phyloP scores from a whole-genome alignment of 2,113 vertebrate genomes.

The Prolemur simus region DNA sequence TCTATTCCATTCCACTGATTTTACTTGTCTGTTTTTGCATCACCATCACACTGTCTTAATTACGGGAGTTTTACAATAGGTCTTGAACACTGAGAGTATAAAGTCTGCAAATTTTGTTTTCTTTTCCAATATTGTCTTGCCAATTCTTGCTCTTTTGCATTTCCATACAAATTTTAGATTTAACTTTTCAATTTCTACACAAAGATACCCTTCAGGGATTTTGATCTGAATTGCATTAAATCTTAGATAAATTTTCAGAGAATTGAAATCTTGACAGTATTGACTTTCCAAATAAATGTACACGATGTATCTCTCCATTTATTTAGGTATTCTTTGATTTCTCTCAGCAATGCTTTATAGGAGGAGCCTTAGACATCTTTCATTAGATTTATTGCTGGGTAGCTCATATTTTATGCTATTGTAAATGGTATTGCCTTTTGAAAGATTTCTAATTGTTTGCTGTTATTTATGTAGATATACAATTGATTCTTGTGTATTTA shows the following conservation, averaged over 20 bases:
- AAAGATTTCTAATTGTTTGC: background rate
- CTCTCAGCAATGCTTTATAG: background rate
- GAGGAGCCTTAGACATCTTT: background rate
- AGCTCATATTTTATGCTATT: background rate
- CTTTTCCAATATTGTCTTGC: background rate
- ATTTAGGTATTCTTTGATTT: background rate
- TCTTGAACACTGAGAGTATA: background rate
- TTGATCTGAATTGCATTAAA: background rate
- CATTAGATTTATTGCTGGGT: background rate
- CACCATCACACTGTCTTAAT: background rate
- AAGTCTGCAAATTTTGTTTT: background rate
- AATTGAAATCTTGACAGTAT: background rate
- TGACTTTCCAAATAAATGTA: background rate
- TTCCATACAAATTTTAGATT: background rate
- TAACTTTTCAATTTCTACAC: background rate
- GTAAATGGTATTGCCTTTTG: background rate
- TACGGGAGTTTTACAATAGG: background rate
- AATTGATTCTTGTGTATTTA: background rate
- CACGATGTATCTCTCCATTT: background rate
- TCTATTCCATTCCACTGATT: background rate
- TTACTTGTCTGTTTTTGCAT: background rate
- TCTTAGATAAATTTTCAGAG: background rate
- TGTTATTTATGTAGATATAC: background rate
- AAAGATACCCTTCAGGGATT: background rate
- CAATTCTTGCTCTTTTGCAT: background rate